Conservation (phyloP, 2,797 vertebrate species). For the Crenichthys baileyi region DNA sequence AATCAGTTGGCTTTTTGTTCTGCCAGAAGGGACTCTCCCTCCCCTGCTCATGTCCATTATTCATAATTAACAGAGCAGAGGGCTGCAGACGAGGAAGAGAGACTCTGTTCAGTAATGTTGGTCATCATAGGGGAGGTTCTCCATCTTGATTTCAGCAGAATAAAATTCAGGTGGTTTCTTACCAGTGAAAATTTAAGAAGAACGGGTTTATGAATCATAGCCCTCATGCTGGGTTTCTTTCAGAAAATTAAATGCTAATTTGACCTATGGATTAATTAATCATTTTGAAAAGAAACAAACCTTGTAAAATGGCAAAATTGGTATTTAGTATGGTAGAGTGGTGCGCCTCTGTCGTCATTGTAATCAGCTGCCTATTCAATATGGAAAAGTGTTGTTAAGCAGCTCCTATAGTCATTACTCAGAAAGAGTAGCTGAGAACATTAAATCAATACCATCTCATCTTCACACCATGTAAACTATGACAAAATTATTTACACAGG, state of each 20-base stretch:
- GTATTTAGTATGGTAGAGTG: constrained; percentile 45
- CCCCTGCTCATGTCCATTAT: constrained; percentile 61
- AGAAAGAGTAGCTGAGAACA: constrained; percentile 5
- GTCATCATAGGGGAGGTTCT: constrained; percentile 19
- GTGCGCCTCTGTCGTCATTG: constrained; percentile 51
- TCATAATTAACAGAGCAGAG: constrained; percentile 69
- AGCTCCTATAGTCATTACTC: constrained; percentile 15
- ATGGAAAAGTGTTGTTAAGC: constrained; percentile 27
- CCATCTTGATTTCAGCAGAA: constrained; percentile 23
- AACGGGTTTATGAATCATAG: constrained; percentile 20
- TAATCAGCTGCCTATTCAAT: constrained; percentile 73
- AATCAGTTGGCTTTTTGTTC: constrained; percentile 69
- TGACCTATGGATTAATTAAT: constrained; percentile 32
- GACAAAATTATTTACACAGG: too few species aligned
- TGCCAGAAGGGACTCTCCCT: constrained; percentile 49
- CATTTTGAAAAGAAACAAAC: constrained; percentile 60
- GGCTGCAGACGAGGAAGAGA: constrained; percentile 52
- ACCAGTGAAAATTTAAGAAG: neutral
- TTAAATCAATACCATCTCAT: constrained; percentile 25
- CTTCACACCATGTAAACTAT: neutral
- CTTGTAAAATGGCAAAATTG: constrained; percentile 44
- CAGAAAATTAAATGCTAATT: constrained; percentile 29
- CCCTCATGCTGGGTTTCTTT: neutral
- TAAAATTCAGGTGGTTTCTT: constrained; percentile 1
- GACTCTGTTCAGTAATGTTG: constrained; percentile 21